Percentiles rank a stretch among this genome's conserved stretches.
Conservation (phyloP, 2,113 vertebrate species). For the Manacus vitellinus region DNA sequence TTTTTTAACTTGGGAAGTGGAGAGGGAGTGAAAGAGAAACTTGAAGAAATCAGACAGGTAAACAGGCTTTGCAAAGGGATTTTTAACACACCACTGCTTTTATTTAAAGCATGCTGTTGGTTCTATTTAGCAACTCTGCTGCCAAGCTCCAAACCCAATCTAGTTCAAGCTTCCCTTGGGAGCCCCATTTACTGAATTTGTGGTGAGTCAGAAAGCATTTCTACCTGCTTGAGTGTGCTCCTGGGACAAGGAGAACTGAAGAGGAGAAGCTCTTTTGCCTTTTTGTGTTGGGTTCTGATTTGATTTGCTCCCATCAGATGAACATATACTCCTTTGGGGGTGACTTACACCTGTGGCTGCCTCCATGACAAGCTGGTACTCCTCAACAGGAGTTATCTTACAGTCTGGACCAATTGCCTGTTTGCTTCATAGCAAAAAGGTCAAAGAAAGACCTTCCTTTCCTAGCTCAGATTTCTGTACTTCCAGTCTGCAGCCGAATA, state of each 20-base stretch:
- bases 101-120: conserved; percentile 18
- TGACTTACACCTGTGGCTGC: not conserved
- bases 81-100: conserved; percentile 9
- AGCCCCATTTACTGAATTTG: conserved; percentile 1
- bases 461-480: not conserved
- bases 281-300: not conserved
- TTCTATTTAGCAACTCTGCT: conserved; percentile 11
- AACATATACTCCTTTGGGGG: not conserved
- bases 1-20: not conserved
- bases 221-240: not conserved
- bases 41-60: not conserved
- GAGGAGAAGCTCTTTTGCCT: not conserved
- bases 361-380: not conserved
- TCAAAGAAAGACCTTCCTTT: not conserved
- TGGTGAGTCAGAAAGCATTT: conserved; percentile 10
- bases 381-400: not conserved
- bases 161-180: conserved; percentile 4
- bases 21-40: not conserved
- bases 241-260: not conserved
- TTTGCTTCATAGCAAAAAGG: not conserved
- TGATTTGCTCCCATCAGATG: not conserved
- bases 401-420: not conserved
- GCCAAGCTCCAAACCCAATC: not conserved
- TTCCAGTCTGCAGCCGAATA: not conserved
- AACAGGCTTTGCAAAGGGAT: not conserved